Base-by-base conservation (phyloP, 2,888 invertebrate genomes). In the Chorisops tibialis region DNA sequence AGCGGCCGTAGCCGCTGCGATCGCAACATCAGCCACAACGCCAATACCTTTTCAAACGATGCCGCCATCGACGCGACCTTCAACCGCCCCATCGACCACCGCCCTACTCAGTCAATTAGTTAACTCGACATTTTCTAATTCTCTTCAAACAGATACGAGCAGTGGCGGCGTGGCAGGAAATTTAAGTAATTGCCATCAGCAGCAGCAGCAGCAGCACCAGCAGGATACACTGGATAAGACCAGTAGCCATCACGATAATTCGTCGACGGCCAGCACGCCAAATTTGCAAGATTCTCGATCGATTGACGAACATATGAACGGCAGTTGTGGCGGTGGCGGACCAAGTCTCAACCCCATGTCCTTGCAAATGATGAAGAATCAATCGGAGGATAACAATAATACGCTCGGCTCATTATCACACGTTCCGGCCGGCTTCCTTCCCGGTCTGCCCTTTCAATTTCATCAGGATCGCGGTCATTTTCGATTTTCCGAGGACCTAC, bases 401-500 rank as follows among this genome's bases (percentile, higher is more conserved):
- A 65, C 67, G n/a, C 64, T 69, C 37, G 66, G 68, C 9, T 65
- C 70, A 5, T 51, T 69, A 39, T 62, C 67, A 11, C 77, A 74
- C 67, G 77, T 79, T 80, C 81, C 78, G 80, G 78, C 67, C 73
- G 81, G 77, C 79, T 83, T 74, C 64, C 64, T 74, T 56, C 73
- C 74, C 70, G 80, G 80, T 69, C 63, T 70, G 66, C 89, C 89
- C 58, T 92, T 90, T 78, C 85, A 89, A 66, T 90, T 90, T 79
- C n/a, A n/a, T n/a, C 91, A 91, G 72, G 91, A 91, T 58, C 88
- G 89, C 69, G 82, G 89, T 48, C 85, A 87, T 59, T 93, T 90
- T 80, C 84, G 92, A 66, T 93, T 92, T 78, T 90, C 90, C 61
- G 92, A 93, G 68, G 89, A 91, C 71, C 82, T 89, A 76, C 89